Conservation (phyloP, 2,888 invertebrate genomes). For the Netelia inedita region DNA sequence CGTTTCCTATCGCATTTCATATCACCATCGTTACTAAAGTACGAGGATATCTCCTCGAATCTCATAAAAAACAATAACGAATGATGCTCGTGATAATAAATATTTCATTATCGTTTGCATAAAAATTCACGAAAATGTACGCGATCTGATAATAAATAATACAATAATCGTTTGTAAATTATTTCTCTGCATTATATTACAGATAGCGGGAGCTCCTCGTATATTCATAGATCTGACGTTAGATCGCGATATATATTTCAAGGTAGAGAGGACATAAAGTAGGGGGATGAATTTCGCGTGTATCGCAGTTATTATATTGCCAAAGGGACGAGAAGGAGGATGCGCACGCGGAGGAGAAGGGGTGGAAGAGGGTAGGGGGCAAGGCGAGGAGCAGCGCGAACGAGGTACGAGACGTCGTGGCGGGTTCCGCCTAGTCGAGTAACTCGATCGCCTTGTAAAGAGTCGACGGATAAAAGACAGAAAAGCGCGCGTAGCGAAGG, state of each 20-base stretch:
- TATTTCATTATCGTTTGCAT: neutral
- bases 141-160: constrained; percentile 2
- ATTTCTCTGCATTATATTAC: neutral
- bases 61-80: neutral
- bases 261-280: constrained; percentile 35
- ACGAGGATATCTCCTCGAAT: neutral
- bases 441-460: constrained; percentile 58
- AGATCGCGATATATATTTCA: constrained; percentile 52
- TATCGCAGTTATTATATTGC: constrained; percentile 54
- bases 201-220: neutral
- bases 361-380: too few species aligned
- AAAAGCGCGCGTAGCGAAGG: constrained; percentile 21
- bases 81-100: neutral
- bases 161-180: constrained; percentile 24
- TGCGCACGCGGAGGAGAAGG: neutral
- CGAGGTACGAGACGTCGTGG: neutral
- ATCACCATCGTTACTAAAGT: neutral
- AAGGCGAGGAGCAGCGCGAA: neutral
- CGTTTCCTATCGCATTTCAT: neutral
- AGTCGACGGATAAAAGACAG: constrained; percentile 29
- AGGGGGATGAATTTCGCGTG: constrained; percentile 49
- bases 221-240: constrained; percentile 31
- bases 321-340: neutral
- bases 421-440: constrained; percentile 39
- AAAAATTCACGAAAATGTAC: constrained; percentile 3